Base-by-base conservation (phyloP, 2,113 vertebrate species). In the Prolemur simus region DNA sequence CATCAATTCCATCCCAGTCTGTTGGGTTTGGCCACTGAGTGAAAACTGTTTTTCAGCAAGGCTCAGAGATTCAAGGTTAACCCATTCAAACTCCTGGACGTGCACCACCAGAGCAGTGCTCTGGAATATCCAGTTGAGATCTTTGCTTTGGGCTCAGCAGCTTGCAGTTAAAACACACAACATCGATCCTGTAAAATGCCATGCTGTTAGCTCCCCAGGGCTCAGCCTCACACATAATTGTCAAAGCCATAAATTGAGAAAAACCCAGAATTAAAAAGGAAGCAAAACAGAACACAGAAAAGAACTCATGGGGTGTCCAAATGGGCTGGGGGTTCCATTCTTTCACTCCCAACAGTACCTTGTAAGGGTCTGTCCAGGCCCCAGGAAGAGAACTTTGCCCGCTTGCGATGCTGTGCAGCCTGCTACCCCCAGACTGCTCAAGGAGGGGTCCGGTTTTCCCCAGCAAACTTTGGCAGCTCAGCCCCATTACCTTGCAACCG, bases 121-220 rank as follows among this genome's bases (percentile, higher is more conserved):
- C 91, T 78, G 54, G 86, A 49, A 95, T 3, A 76, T 64, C 94
- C 89, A 64, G 84, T 91, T 97, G 94, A 96, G 97, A 87, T 82
- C 85, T 93, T 76, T 94, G 88, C 71, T 60, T 74, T 11, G 71
- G 77, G 63, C 76, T 97, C 66, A 96, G 95, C 87, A 84, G 90
- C 94, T 98, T 82, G 87, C 94, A 96, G 80, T 96, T 89, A 97
- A 94, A 95, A 97, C 88, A 90, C 93, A 97, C 95, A 96, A 91
- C 47, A 97, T 80, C 91, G 88, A 47, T 73, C 96, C 95, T 93
- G 89, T 81, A 96, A 95, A 97, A 97, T 47, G 64, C 68, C 98
- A 98, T 97, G 98, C 98, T 95, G 97, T 98, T 98, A 98, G 98
- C 97, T 97, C 76, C 87, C 97, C 49, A 68, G 82, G 34, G 97